A percentile compares a stretch with the other conserved stretches of the same genome.
These are phyloP conservation scores for Spinus olivaceus DNA, from an alignment of 2,797 vertebrate species.

Conservation along the genomic window DNA sequence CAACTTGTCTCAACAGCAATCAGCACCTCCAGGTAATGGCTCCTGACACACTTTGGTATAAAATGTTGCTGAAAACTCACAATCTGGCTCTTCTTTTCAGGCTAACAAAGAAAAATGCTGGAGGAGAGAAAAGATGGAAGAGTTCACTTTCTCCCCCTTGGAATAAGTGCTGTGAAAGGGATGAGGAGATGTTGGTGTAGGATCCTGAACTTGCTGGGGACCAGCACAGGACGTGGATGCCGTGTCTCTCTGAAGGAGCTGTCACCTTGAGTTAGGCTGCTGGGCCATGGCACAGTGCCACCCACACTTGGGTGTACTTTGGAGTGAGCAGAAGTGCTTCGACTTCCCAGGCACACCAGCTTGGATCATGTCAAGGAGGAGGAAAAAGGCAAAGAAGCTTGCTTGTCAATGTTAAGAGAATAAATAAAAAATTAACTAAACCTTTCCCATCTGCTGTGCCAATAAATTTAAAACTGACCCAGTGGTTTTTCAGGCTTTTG, in stretches of 20 bases:
- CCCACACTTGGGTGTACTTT: not conserved
- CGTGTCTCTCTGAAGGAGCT: not conserved
- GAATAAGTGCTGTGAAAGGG: not conserved
- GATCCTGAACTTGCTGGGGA: not conserved
- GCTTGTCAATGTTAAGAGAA: not conserved
- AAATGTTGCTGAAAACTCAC: conserved; percentile 39
- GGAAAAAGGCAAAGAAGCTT: not conserved
- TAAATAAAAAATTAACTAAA: conserved; percentile 17
- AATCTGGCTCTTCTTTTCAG: not conserved
- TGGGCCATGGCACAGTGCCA: not conserved
- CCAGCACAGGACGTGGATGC: not conserved
- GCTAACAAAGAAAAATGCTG: not conserved
- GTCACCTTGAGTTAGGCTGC: not conserved
- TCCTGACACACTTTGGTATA: conserved; percentile 4
- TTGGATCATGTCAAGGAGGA: not conserved
- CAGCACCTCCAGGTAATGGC: conserved; percentile 24
- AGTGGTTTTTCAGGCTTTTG: not conserved
- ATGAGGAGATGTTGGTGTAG: not conserved
- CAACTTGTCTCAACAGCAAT: conserved; percentile 28
- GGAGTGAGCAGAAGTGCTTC: not conserved
- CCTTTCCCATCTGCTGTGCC: not conserved
- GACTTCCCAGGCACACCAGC: not conserved
- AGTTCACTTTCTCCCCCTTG: not conserved
- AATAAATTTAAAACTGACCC: not conserved
- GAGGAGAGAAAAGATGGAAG: not conserved